Base-by-base conservation (phyloP, 2,888 invertebrate genomes). In the Helobdella robusta region DNA sequence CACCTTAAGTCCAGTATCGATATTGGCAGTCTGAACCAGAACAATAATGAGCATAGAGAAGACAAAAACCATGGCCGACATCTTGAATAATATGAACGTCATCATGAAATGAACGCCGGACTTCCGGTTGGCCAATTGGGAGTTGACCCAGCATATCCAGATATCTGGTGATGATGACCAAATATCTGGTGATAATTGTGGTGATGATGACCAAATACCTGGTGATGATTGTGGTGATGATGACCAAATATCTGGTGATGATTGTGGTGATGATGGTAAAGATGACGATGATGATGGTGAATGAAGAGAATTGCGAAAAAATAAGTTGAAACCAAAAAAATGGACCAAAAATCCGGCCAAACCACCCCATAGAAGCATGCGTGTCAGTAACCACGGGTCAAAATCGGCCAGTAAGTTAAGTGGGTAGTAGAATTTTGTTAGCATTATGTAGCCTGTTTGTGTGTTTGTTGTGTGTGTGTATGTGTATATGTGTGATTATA, bases 321-420 rank as follows among this genome's bases (percentile, higher is more conserved):
- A n/a, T n/a, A n/a, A n/a, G n/a, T n/a, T n/a, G 15, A 48, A 23
- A 56, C 56, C 56, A 30, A 56, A 56, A 28, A 56, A 30, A 8
- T 56, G 56, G 5, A 56, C n/a, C 28, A 3, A 56, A 5, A n/a
- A 25, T 56, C 56, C 56, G 25, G 32, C 30, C 30, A 56, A 30
- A 25, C 56, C 56, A 20, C 28, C n/a, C 56, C 56, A 56, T 11
- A 56, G 20, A 30, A 56, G 56, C n/a, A 56, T 6, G 11, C 11
- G 20, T 4, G 3, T n/a, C 3, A 56, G 56, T n/a, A 30, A 30
- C 20, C 1, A 56, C 1, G 56, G 30, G 28, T 56, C 56, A n/a
- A 56, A 56, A 56, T 20, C 56, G 8, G 28, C 28, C 28, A 56
- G 28, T 11, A 56, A 32, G 28, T n/a, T 30, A n/a, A 56, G n/a